Conservation (phyloP, 2,113 vertebrate species). For the Anseranas semipalmata region DNA sequence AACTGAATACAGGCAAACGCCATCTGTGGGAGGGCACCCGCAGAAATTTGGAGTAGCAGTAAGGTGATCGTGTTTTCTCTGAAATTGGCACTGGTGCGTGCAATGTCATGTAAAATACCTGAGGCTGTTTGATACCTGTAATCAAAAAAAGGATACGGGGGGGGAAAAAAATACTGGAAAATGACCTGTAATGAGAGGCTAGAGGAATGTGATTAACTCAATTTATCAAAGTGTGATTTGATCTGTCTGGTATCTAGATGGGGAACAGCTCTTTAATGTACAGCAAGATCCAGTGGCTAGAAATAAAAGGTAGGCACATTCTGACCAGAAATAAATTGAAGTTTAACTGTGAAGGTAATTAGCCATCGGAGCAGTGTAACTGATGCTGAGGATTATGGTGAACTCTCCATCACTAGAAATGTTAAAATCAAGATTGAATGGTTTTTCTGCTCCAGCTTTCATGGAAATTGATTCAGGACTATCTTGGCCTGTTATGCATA, state of each 20-base stretch:
- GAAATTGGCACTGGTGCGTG: not conserved
- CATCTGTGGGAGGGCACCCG: not conserved
- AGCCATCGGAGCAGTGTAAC: not conserved
- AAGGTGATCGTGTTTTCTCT: not conserved
- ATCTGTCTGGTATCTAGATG: not conserved
- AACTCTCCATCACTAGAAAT: not conserved
- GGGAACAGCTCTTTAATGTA: not conserved
- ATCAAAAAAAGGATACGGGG: not conserved
- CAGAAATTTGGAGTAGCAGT: not conserved
- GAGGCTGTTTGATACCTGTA: not conserved
- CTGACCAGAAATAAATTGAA: constrained; percentile 12
- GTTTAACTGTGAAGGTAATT: not conserved
- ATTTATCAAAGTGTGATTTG: not conserved
- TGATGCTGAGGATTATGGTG: not conserved
- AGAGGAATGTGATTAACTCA: not conserved
- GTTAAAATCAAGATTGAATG: not conserved
- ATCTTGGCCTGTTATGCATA: not conserved
- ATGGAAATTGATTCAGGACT: not conserved
- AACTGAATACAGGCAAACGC: not conserved
- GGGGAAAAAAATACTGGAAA: not conserved
- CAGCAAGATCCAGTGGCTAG: not conserved
- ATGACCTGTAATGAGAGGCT: not conserved
- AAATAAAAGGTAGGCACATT: not conserved
- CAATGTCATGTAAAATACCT: not conserved
- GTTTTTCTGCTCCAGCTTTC: not conserved